Evolutionary conservation across 2,113 vertebrate species (phyloP).

Genomic region (Plecturocebus donacophilus): DNA sequence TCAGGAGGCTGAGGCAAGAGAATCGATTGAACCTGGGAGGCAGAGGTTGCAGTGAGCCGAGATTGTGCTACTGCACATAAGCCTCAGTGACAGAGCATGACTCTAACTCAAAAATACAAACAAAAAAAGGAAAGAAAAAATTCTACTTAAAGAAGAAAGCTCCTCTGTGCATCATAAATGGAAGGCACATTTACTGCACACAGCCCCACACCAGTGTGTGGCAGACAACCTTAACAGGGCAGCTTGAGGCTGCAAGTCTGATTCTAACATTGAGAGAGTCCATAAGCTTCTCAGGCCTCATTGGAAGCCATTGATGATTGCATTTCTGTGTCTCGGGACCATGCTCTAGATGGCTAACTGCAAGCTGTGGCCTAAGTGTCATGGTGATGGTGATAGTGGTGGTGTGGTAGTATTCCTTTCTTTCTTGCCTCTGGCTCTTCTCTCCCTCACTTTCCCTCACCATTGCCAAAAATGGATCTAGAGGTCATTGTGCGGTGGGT

Average conservation of each 20-base stretch:
- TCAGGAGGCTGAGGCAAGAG: too few species aligned
- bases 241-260: not conserved
- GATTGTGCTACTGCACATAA: too few species aligned
- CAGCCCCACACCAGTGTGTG: fast-evolving
- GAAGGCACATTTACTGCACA: not conserved
- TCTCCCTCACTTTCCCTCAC: not conserved
- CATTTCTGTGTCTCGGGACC: not conserved
- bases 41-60: too few species aligned
- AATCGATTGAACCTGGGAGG: too few species aligned
- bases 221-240: not conserved
- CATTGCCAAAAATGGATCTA: not conserved
- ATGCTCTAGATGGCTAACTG: not conserved
- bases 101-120: too few species aligned
- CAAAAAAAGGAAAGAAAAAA: not conserved
- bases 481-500: conserved; percentile 67
- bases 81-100: too few species aligned
- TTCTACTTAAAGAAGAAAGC: not conserved
- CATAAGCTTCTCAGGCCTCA: not conserved
- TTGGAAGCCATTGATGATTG: conserved; percentile 18
- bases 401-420: not conserved
- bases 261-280: conserved; percentile 55
- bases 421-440: not conserved
- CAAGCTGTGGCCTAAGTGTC: not conserved
- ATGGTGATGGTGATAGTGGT: not conserved
- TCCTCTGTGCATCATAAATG: not conserved